Evolutionary conservation across 2,888 invertebrate genomes (phyloP), one percentile per base, ranked within the genome.

Genomic region (Lasioglossum pauxillum): DNA sequence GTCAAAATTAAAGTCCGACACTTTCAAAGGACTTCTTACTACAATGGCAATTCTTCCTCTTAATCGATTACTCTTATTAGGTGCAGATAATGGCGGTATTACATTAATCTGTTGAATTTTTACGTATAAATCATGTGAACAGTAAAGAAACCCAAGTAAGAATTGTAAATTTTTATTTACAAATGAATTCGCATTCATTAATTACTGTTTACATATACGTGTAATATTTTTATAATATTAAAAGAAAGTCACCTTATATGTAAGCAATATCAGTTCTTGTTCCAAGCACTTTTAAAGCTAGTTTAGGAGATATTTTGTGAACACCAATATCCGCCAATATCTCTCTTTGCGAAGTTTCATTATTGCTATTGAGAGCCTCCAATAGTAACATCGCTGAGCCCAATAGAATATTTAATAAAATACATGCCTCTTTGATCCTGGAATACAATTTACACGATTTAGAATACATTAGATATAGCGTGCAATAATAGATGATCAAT

Each of bases 41-140:
- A 97, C 98, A 72, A 97, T 99, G 97, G 97, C 98, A 0, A 97
- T 99, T 69, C 95, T 99, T 90, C 99, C 99, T 4, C 96, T 99
- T 8, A 99, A 99, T 95, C 96, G 98, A 92, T 96, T 99, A 82
- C 96, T 99, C 80, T 96, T 99, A 38, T 96, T 99, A 41, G 99
- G 99, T 19, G 98, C 99, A 69, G 99, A 99, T 94, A 98, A 98
- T 92, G 99, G 99, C 31, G 97, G 96, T 90, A 98, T 98, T 89
- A 97, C 97, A 89, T 95, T 98, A 85, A 96, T 98, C 69, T 98
- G 98, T 96, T 98, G 96, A 94, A 83, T 85, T 53, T 0, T 46
- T 38, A 23, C 27, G 44, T 14, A 53, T 31, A 38, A 14, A 76
- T 60, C 44, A 35, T 14, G 41, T n/a, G 31, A 27, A 44, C 38